These are phyloP conservation scores for Sinella curviseta DNA, from an alignment of 1,140 invertebrate species.

Conservation along the genomic window DNA sequence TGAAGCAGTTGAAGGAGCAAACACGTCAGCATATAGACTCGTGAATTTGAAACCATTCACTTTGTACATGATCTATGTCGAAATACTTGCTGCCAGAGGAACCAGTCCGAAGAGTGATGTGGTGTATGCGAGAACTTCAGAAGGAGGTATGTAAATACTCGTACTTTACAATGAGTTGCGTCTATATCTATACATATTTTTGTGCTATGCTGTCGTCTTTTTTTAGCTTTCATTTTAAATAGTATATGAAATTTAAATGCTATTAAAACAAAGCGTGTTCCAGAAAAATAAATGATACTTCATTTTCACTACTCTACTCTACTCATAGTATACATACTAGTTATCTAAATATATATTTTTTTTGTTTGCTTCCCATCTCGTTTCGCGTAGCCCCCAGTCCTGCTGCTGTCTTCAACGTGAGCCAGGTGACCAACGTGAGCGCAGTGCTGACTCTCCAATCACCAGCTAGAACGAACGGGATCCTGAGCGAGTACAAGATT, in stretches of 20 bases:
- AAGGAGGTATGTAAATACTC: constrained; percentile 62
- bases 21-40: constrained; percentile 48
- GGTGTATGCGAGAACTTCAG: constrained; percentile 68
- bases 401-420: constrained; percentile 56
- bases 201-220: no score
- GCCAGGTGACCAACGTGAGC: constrained; percentile 64
- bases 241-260: no score
- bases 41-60: constrained; percentile 70
- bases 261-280: no score
- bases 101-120: constrained; percentile 67
- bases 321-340: no score
- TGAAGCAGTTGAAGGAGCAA: constrained; percentile 16
- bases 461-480: constrained; percentile 71
- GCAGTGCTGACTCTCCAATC: constrained; percentile 67
- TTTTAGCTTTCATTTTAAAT: no score
- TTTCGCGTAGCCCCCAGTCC: constrained; percentile 59
- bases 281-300: no score
- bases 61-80: constrained; percentile 71
- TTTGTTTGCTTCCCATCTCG: no score
- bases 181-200: no score
- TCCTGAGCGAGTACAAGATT: constrained; percentile 71
- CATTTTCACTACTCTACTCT: no score
- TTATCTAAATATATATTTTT: no score
- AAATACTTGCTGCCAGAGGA: constrained; percentile 71
- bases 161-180: no score